Conservation (phyloP, 1,140 invertebrate species). For the Antheraea mylitta region DNA sequence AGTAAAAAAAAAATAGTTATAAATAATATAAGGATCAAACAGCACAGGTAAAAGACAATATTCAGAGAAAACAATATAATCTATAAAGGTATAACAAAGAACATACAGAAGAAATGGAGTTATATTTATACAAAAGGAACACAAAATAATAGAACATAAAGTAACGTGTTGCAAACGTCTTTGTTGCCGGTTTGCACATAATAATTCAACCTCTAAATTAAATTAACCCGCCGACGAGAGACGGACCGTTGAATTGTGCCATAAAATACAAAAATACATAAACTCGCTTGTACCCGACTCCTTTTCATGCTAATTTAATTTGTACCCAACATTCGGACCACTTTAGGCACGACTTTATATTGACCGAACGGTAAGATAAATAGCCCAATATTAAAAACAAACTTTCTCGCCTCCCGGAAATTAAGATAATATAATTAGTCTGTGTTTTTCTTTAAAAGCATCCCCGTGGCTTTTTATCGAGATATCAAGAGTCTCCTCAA, state of each 20-base stretch:
- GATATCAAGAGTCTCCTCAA: not conserved
- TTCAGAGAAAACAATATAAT: too few species aligned
- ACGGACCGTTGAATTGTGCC: not conserved
- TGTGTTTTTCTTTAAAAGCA: not conserved
- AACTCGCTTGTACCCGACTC: slow-evolving; percentile 25
- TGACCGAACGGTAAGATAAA: slow-evolving; percentile 9
- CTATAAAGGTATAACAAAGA: too few species aligned
- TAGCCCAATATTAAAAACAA: not conserved
- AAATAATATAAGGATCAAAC: too few species aligned
- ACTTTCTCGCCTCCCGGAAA: slow-evolving; percentile 4
- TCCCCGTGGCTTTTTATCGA: not conserved
- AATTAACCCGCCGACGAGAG: slow-evolving; percentile 22
- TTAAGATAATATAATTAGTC: slow-evolving; percentile 11
- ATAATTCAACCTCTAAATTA: slow-evolving; percentile 26
- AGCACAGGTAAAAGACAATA: too few species aligned
- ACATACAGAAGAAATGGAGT: not conserved
- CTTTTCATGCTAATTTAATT: slow-evolving; percentile 36
- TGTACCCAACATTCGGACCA: slow-evolving; percentile 23
- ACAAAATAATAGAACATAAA: slow-evolving; percentile 9
- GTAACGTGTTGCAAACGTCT: slow-evolving; percentile 4
- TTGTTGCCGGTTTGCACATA: slow-evolving; percentile 16
- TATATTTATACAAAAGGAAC: not conserved
- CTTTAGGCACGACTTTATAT: slow-evolving; percentile 26
- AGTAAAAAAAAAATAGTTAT: too few species aligned
- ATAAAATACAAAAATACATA: slow-evolving; percentile 24